phyloP scores from a whole-genome alignment of 2,113 vertebrate genomes.

The Leiothrix lutea region DNA sequence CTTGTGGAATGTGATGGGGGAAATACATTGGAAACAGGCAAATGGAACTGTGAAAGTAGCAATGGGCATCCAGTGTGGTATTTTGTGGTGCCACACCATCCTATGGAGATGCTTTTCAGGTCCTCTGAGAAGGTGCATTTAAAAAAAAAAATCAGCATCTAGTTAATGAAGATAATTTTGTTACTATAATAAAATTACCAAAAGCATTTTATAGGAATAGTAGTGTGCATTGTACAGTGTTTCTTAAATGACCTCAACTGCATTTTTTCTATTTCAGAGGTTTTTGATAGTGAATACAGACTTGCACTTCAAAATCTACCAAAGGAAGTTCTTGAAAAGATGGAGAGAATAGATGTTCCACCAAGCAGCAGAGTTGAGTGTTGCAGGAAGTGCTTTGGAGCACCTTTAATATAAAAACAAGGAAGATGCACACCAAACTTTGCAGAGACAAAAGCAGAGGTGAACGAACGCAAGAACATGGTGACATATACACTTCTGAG shows the following conservation, averaged over 20 bases:
- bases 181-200: background rate
- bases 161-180: background rate
- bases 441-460: background rate
- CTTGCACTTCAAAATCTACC: slow-evolving; percentile 82
- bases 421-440: background rate
- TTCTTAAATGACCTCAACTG: background rate
- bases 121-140: background rate
- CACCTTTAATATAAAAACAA: slow-evolving; percentile 83
- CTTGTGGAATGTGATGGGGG: background rate
- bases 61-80: background rate
- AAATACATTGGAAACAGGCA: background rate
- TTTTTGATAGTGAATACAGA: slow-evolving; percentile 92
- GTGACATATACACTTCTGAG: background rate
- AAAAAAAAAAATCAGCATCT: fast-evolving
- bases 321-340: slow-evolving; percentile 79
- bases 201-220: background rate
- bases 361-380: slow-evolving; percentile 82
- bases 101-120: background rate
- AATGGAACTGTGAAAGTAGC: background rate
- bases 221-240: background rate
- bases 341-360: slow-evolving; percentile 84
- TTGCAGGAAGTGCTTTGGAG: slow-evolving; percentile 90
- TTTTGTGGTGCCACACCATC: background rate
- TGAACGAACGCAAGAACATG: background rate
- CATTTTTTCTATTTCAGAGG: slow-evolving; percentile 80